phyloP scores from a whole-genome alignment of 30 jellyfish, hydroid and myxozoan species.

The Mastigias papua region DNA sequence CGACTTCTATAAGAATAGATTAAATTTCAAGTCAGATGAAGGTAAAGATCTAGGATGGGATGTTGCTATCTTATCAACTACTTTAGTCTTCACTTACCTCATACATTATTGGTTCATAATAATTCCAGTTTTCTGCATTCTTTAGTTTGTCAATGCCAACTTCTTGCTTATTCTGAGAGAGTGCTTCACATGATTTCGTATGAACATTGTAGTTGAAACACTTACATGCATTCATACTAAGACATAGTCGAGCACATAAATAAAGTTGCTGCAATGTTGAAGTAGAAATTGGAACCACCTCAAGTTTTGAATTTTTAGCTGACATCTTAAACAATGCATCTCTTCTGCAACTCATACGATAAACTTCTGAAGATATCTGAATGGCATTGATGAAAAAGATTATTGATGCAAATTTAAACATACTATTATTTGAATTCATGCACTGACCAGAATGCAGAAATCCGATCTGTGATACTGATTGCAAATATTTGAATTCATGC shows the following conservation, averaged over 20 bases:
- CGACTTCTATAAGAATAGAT: too few relatives aligned
- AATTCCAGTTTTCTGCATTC: slow-evolving; percentile 4
- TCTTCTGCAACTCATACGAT: slow-evolving; percentile 18
- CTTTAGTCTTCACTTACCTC: slow-evolving; percentile 2
- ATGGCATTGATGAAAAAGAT: not conserved
- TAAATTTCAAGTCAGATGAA: too few relatives aligned
- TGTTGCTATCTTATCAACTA: too few relatives aligned
- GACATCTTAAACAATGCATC: slow-evolving; percentile 5
- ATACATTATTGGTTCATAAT: slow-evolving; percentile 8
- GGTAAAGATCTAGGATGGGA: too few relatives aligned
- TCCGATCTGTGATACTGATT: not conserved
- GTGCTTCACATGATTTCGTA: not conserved
- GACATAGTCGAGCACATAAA: slow-evolving; percentile 11
- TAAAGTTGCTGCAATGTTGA: not conserved
- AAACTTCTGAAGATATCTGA: not conserved
- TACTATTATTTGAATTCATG: not conserved
- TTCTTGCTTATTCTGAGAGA: slow-evolving; percentile 1
- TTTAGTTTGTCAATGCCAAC: not conserved
- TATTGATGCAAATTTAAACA: not conserved
- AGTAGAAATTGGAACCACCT: not conserved
- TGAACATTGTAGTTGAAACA: slow-evolving; percentile 16
- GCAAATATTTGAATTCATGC: not conserved
- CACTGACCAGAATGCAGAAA: not conserved
- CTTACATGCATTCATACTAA: not conserved
- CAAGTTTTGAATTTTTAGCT: not conserved